These are phyloP conservation scores for Phoeniculus purpureus DNA, from an alignment of 2,797 vertebrate genomes.

Conservation along the genomic window DNA sequence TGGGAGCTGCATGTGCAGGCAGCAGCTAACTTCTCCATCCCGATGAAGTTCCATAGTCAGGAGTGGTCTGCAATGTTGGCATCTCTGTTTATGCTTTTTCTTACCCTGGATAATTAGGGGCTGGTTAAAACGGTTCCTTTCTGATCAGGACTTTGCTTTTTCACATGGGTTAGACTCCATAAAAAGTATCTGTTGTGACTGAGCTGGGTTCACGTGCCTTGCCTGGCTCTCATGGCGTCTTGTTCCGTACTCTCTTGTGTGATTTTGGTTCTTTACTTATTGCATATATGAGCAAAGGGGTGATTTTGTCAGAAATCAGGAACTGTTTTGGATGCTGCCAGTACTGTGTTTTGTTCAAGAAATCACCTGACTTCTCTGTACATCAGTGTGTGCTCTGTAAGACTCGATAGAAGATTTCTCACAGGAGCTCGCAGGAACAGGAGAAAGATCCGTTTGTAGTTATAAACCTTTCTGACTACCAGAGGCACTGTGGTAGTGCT, in stretches of 20 bases:
- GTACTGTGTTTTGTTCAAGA: not conserved
- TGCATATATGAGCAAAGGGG: not conserved
- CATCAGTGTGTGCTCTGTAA: not conserved
- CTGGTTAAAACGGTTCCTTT: constrained; percentile 21
- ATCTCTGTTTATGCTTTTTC: not conserved
- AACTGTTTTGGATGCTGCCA: not conserved
- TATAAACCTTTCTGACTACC: not conserved
- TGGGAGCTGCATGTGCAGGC: constrained; percentile 68
- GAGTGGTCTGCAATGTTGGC: constrained; percentile 48
- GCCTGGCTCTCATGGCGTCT: not conserved
- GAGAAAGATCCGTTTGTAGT: not conserved
- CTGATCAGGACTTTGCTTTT: not conserved
- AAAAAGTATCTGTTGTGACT: not conserved
- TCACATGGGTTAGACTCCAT: not conserved
- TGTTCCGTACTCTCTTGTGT: not conserved
- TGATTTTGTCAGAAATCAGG: not conserved
- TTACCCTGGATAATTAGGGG: not conserved
- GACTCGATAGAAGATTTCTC: not conserved
- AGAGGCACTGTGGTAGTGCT: not conserved
- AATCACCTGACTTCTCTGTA: not conserved
- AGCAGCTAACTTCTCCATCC: constrained; percentile 53
- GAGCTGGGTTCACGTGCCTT: not conserved
- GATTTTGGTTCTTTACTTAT: not conserved
- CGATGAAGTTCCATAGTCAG: constrained; percentile 21
- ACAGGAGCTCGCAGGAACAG: not conserved